Conservation (phyloP, 53 echinoderm and acorn worm genomes). For the Apostichopus leukothele region DNA sequence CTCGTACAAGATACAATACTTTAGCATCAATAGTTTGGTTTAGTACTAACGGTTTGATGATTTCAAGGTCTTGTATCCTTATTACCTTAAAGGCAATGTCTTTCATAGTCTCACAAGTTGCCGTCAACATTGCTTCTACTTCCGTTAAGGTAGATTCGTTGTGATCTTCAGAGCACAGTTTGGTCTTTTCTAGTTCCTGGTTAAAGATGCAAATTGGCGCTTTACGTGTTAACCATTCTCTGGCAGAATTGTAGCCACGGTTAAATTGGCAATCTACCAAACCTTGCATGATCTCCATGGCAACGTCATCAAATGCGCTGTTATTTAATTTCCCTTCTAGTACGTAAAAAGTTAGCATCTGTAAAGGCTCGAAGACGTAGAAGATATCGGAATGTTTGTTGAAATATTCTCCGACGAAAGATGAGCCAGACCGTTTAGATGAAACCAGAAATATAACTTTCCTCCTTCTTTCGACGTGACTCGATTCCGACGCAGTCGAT, state of each 20-base stretch:
- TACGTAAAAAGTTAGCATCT: conserved; percentile 55
- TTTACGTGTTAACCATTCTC: conserved; percentile 21
- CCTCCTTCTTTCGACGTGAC: background rate
- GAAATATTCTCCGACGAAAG: conserved; percentile 83
- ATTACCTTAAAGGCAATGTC: conserved; percentile 72
- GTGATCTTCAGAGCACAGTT: background rate
- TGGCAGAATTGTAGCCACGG: background rate
- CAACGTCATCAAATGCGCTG: background rate
- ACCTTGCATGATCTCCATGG: conserved; percentile 38
- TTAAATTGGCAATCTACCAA: conserved; percentile 48
- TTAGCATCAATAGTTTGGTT: conserved; percentile 54
- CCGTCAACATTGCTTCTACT: conserved; percentile 31
- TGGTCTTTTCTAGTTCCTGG: background rate
- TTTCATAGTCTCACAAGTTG: conserved; percentile 29
- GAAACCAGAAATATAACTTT: conserved; percentile 56
- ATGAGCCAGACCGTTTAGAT: conserved; percentile 83
- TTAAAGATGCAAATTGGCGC: conserved; percentile 37
- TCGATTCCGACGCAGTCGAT: background rate
- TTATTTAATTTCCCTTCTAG: conserved; percentile 33
- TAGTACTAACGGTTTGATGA: conserved; percentile 50
- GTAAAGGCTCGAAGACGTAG: conserved; percentile 76
- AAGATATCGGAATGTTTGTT: conserved; percentile 70
- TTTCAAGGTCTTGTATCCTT: conserved; percentile 58
- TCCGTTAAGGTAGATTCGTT: background rate
- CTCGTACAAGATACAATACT: conserved; percentile 77